Percentiles rank a stretch among this genome's conserved stretches.
Evolutionary conservation across 2,797 vertebrate genomes (phyloP).

Genomic region (Setipinna tenuifilis): DNA sequence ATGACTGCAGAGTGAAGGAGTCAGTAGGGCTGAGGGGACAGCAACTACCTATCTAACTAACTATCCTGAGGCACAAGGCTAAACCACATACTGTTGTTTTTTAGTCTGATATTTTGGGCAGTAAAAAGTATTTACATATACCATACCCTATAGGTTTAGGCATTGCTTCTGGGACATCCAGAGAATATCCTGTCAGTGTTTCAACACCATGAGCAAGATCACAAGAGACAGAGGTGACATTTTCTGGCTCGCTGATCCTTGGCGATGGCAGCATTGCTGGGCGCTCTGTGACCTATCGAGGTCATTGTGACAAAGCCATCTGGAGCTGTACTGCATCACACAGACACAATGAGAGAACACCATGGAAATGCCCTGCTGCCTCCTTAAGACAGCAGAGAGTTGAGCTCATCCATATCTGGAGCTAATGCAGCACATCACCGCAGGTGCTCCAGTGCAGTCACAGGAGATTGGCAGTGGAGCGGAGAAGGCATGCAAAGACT

Average conservation of each 20-base stretch:
- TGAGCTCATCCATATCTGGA: neutral
- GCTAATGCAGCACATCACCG: constrained; percentile 15
- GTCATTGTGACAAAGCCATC: constrained; percentile 12
- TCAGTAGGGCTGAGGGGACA: neutral
- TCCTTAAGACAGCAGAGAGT: neutral
- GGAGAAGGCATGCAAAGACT: neutral
- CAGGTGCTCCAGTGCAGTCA: constrained; percentile 2
- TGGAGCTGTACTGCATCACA: constrained; percentile 4
- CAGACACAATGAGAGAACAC: neutral
- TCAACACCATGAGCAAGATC: neutral
- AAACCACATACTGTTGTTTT: neutral
- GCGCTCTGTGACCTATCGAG: neutral
- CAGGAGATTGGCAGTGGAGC: constrained; percentile 4
- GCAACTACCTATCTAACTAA: neutral
- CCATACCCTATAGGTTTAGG: neutral
- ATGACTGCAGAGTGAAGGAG: neutral
- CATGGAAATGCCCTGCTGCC: neutral
- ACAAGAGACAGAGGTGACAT: constrained; percentile 8
- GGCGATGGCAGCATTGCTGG: neutral
- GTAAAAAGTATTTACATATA: neutral
- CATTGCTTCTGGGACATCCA: neutral
- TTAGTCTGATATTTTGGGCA: neutral
- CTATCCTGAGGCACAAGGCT: neutral
- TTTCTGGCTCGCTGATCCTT: neutral
- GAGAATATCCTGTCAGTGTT: neutral